Base-by-base conservation (phyloP, 2,113 vertebrate genomes). In the Pelusios castaneus region DNA sequence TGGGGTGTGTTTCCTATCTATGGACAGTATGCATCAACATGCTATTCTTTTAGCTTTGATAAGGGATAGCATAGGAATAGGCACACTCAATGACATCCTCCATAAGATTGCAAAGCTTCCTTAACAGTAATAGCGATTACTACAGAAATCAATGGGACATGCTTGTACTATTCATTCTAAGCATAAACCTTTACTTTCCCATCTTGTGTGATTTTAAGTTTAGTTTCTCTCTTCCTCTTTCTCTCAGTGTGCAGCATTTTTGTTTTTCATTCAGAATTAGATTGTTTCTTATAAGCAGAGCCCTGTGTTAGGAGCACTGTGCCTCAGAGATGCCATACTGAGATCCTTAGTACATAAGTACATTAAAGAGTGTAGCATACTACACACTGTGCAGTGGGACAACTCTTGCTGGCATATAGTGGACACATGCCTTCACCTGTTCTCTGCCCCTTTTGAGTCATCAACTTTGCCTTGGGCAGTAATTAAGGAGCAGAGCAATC, bases 1-100 rank as follows among this genome's bases (percentile, higher is more conserved):
- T 25, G 52, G n/a, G 24, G 4, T 1, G 0, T 17, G 54, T 63
- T 73, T 22, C 9, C 1, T 49, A 63, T 60, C 52, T 86, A 27
- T 45, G 31, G 79, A 6, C n/a, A 29, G 31, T 3, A 16, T 91
- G 27, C 5, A 47, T 45, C 54, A 83, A 52, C 3, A 55, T 5
- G 2, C 34, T 73, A 41, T 24, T 73, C 38, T 24, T 24, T 73
- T 5, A 10, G 31, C 19, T 51, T 91, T 73, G 14, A 73, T 27
- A 58, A 19, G 17, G 25, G 52, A 54, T 31, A 60, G 31, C 58
- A 31, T 60, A 73, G 49, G 45, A 94, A 67, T 11, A 80, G 55
- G 31, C 67, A 6, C 38, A 2, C 11, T 47, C 84, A 70, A 9
- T 11, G 13, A 88, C 51, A 78, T 80, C 29, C 43, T 70, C 49